Evolutionary conservation across 2,113 vertebrate genomes (phyloP).

Genomic region (Nansenia antarctica): DNA sequence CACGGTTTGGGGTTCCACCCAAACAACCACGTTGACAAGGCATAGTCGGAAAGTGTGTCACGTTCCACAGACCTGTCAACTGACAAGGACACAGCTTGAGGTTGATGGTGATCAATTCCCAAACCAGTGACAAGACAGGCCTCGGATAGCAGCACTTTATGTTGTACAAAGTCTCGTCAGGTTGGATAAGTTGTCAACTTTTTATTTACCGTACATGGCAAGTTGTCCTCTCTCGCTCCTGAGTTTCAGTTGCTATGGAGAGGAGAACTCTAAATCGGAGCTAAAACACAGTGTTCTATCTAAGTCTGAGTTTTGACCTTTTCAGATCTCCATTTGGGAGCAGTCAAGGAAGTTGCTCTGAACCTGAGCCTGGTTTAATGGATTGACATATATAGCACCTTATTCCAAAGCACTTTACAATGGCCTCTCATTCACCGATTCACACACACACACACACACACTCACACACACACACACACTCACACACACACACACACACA

Average conservation of each 20-base stretch:
- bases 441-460: no score
- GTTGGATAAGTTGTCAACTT: constrained; percentile 55
- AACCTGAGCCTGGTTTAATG: constrained; percentile 33
- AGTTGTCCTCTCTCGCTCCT: constrained; percentile 23
- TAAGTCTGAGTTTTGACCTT: constrained; percentile 37
- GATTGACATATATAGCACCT: constrained; percentile 51
- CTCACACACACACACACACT: no score
- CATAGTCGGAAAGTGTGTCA: constrained; percentile 66
- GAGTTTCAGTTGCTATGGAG: constrained; percentile 24
- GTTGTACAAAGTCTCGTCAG: constrained; percentile 36
- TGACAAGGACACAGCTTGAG: constrained; percentile 59
- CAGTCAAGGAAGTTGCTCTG: constrained; percentile 23
- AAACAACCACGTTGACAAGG: constrained; percentile 63
- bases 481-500: no score
- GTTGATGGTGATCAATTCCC: constrained; percentile 71
- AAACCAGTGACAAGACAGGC: constrained; percentile 56
- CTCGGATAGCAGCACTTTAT: constrained; percentile 61
- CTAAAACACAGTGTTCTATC: constrained; percentile 1
- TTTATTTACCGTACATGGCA: constrained; percentile 52
- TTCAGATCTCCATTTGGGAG: constrained; percentile 30
- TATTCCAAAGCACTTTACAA: no score
- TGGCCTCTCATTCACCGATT: no score
- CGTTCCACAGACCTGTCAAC: constrained; percentile 66
- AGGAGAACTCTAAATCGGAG: constrained; percentile 6
- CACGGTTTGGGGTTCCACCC: constrained; percentile 68